These are phyloP conservation scores for Indicator indicator DNA, from an alignment of 2,113 vertebrate genomes.

Conservation along the genomic window DNA sequence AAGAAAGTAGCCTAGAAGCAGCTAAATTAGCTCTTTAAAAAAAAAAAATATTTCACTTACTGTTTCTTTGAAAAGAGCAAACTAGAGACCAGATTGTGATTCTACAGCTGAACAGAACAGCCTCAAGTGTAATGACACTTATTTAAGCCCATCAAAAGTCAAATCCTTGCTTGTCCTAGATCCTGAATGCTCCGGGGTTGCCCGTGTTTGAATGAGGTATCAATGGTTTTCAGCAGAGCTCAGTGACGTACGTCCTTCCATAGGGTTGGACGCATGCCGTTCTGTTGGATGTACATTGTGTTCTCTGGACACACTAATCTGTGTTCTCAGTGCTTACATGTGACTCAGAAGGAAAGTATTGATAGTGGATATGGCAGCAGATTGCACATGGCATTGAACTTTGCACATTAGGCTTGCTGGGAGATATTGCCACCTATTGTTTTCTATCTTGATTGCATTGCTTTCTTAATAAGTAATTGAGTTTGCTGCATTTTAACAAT, in stretches of 20 bases:
- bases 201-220: neutral
- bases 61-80: neutral
- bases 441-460: slow-evolving; percentile 51
- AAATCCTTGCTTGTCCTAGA: neutral
- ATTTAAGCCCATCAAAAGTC: neutral
- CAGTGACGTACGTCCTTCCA: neutral
- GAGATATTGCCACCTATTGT: slow-evolving; percentile 64
- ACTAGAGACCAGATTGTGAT: neutral
- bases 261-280: neutral
- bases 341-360: slow-evolving; percentile 63
- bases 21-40: slow-evolving; percentile 3
- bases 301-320: neutral
- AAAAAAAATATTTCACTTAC: neutral
- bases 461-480: slow-evolving; percentile 5
- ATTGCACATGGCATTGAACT: slow-evolving; percentile 49
- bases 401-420: slow-evolving; percentile 28
- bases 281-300: slow-evolving; percentile 53
- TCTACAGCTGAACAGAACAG: neutral
- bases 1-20: neutral
- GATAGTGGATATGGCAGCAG: slow-evolving; percentile 57
- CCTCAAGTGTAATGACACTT: neutral
- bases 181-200: neutral
- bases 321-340: neutral
- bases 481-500: neutral
- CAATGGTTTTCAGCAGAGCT: slow-evolving; percentile 2